A percentile compares a stretch with the other conserved stretches of the same genome.
Conservation (phyloP, 2,888 invertebrate species). For the Netelia virgata region DNA sequence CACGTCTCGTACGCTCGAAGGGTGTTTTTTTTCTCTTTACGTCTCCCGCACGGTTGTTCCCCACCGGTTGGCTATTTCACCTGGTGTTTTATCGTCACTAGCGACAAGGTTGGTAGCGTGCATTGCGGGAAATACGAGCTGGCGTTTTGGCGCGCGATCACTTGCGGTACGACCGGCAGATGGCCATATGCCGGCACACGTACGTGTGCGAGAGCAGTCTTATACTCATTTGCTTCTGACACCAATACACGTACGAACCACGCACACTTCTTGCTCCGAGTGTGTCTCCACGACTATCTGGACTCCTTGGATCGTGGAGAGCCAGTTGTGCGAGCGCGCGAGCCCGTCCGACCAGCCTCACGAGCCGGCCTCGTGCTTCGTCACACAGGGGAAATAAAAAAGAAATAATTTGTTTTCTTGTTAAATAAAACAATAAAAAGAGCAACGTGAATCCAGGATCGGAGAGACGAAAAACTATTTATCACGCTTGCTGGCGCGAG, state of each 20-base stretch:
- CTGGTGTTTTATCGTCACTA: conserved; percentile 52
- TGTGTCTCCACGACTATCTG: conserved; percentile 63
- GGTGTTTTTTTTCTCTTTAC: conserved; percentile 41
- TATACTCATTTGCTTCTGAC: conserved; percentile 33
- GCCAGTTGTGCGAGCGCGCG: conserved; percentile 71
- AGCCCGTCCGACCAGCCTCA: conserved; percentile 75
- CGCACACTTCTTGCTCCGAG: background rate
- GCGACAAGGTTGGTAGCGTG: conserved; percentile 74
- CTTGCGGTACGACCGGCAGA: conserved; percentile 81
- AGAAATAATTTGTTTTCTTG: conserved; percentile 12
- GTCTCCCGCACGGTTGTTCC: conserved; percentile 17
- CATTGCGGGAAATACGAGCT: conserved; percentile 79
- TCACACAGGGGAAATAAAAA: conserved; percentile 44
- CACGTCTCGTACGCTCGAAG: conserved; percentile 40
- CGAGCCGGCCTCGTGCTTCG: conserved; percentile 82
- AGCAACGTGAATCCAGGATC: background rate
- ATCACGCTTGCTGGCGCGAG: conserved; percentile 52
- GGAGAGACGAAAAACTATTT: conserved; percentile 37
- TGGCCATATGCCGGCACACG: conserved; percentile 81
- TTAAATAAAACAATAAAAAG: background rate
- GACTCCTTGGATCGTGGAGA: conserved; percentile 59
- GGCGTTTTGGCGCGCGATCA: conserved; percentile 83
- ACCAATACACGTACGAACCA: conserved; percentile 40
- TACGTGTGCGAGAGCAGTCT: conserved; percentile 53
- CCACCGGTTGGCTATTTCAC: conserved; percentile 36